Conservation (phyloP, 2,888 invertebrate genomes). For the Steinernema carpocapsae region DNA sequence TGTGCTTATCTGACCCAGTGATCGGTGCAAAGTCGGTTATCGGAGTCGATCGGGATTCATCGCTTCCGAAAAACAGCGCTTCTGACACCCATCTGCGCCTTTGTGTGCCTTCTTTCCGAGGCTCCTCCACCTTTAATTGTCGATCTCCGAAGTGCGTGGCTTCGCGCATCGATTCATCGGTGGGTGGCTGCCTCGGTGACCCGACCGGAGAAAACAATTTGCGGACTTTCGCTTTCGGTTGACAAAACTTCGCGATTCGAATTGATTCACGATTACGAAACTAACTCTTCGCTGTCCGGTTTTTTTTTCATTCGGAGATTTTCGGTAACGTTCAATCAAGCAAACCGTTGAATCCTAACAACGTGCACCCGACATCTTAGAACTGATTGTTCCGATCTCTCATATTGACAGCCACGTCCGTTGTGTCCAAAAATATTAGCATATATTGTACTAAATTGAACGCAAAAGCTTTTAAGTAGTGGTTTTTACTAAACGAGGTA, state of each 20-base stretch:
- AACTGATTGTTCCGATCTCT: no score
- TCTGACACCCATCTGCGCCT: background rate
- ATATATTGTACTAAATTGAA: no score
- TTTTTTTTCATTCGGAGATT: no score
- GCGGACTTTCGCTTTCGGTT: conserved; percentile 20
- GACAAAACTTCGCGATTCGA: background rate
- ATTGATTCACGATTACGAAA: no score
- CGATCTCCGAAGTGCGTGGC: background rate
- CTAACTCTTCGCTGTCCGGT: no score
- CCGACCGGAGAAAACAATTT: background rate
- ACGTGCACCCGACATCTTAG: no score
- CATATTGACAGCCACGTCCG: no score
- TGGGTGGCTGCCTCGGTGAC: background rate
- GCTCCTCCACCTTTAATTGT: background rate
- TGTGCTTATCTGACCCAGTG: conserved; percentile 27
- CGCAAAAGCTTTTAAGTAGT: no score
- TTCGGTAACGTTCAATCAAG: no score
- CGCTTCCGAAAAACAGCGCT: conserved; percentile 29
- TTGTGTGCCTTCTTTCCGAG: background rate
- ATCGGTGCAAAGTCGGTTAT: conserved; percentile 30
- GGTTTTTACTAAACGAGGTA: no score
- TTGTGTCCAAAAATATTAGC: no score
- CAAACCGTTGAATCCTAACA: no score
- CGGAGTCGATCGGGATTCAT: conserved; percentile 16
- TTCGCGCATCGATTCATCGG: background rate